phyloP scores from a whole-genome alignment of 1,140 invertebrate species.

The Drosophila littoralis region DNA sequence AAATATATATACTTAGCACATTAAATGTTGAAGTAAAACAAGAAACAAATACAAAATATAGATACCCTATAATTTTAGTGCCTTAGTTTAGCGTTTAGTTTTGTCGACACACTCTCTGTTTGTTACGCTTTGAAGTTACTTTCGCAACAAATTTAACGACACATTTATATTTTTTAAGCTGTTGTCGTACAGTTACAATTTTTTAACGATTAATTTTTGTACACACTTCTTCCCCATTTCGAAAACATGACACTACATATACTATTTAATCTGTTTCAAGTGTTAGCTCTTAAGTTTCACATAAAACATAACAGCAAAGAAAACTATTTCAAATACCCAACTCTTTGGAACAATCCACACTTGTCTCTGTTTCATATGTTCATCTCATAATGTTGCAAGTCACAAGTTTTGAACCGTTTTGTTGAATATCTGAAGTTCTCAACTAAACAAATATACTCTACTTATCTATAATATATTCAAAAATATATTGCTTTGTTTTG shows the following conservation, averaged over 20 bases:
- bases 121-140: constrained; percentile 47
- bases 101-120: constrained; percentile 49
- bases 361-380: constrained; percentile 77
- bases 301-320: constrained; percentile 7
- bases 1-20: constrained; percentile 55
- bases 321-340: constrained; percentile 1
- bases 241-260: constrained; percentile 37
- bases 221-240: constrained; percentile 39
- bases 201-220: constrained; percentile 59
- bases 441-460: constrained; percentile 21
- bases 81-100: constrained; percentile 55
- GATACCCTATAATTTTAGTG: constrained; percentile 47
- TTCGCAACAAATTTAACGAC: constrained; percentile 59
- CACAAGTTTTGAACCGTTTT: constrained; percentile 60
- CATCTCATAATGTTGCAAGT: constrained; percentile 71
- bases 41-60: constrained; percentile 23
- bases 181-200: constrained; percentile 53
- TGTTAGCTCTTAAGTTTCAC: constrained; percentile 46
- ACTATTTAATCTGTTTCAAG: constrained; percentile 48
- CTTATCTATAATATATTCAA: constrained; percentile 26
- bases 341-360: constrained; percentile 21
- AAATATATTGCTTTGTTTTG: constrained; percentile 70
- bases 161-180: constrained; percentile 63
- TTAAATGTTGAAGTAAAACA: constrained; percentile 67
- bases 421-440: constrained; percentile 64